Conservation (phyloP, 2,113 vertebrate species). For the Ciconia stormi region DNA sequence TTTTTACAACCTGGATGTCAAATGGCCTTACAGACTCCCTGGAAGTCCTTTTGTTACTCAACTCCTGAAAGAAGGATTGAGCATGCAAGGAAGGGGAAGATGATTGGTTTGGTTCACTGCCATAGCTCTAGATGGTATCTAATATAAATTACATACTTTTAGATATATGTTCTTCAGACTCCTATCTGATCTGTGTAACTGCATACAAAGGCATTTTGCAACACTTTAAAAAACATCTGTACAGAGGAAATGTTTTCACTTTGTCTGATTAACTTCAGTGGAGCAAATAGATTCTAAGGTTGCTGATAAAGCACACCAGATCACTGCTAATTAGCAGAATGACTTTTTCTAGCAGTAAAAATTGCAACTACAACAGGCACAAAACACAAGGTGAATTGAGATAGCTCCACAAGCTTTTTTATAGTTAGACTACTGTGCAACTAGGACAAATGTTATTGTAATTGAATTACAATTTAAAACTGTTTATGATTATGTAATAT, state of each 20-base stretch:
- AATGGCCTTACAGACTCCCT: neutral
- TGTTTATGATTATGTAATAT: neutral
- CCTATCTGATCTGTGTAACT: neutral
- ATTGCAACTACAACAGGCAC: neutral
- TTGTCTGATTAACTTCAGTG: neutral
- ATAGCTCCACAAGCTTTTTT: neutral
- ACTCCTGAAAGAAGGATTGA: neutral
- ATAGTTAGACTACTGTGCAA: neutral
- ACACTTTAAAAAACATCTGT: neutral
- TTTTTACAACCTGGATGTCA: neutral
- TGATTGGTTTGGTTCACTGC: neutral
- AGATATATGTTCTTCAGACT: neutral
- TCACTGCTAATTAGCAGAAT: neutral
- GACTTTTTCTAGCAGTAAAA: neutral
- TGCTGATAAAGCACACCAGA: neutral
- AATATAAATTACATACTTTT: neutral
- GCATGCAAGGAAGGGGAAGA: neutral
- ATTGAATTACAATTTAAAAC: neutral
- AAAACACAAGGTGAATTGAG: neutral
- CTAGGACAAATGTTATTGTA: neutral
- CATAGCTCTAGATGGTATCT: neutral
- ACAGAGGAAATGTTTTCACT: neutral
- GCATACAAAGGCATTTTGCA: neutral
- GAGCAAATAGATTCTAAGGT: neutral
- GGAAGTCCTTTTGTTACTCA: neutral